Evolutionary conservation across 2,113 vertebrate species (phyloP).

Genomic region (Hoplias malabaricus): DNA sequence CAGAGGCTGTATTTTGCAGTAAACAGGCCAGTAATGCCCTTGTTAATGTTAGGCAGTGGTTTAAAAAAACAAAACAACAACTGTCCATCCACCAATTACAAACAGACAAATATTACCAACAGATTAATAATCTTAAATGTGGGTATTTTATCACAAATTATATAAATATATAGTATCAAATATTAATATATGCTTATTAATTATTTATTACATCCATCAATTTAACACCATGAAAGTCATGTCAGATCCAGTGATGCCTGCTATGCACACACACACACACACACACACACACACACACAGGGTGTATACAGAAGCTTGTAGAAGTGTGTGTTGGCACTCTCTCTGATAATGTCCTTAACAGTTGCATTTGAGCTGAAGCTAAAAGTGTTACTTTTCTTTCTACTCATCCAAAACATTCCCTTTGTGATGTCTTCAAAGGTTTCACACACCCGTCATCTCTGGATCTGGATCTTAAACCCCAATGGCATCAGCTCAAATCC

Average conservation of each 20-base stretch:
- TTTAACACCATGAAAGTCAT: neutral
- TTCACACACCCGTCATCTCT: neutral
- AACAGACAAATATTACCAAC: too few species aligned
- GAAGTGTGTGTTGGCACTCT: neutral
- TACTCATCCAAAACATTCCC: neutral
- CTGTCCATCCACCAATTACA: too few species aligned
- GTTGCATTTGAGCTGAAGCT: neutral
- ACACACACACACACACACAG: too few species aligned
- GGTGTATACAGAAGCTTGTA: neutral
- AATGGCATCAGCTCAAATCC: neutral
- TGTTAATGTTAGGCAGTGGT: too few species aligned
- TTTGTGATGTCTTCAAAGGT: neutral
- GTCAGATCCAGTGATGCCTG: neutral
- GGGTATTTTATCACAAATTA: too few species aligned
- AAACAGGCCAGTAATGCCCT: too few species aligned
- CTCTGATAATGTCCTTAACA: neutral
- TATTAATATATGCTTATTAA: neutral
- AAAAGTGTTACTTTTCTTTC: neutral
- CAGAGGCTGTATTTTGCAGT: too few species aligned
- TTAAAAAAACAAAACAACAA: too few species aligned
- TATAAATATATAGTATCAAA: too few species aligned
- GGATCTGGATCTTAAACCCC: constrained; percentile 9
- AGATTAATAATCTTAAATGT: too few species aligned
- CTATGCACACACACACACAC: too few species aligned
- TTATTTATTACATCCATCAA: neutral